These are phyloP conservation scores for Poicephalus meyeri DNA, from an alignment of 2,113 vertebrate species.

Conservation along the genomic window DNA sequence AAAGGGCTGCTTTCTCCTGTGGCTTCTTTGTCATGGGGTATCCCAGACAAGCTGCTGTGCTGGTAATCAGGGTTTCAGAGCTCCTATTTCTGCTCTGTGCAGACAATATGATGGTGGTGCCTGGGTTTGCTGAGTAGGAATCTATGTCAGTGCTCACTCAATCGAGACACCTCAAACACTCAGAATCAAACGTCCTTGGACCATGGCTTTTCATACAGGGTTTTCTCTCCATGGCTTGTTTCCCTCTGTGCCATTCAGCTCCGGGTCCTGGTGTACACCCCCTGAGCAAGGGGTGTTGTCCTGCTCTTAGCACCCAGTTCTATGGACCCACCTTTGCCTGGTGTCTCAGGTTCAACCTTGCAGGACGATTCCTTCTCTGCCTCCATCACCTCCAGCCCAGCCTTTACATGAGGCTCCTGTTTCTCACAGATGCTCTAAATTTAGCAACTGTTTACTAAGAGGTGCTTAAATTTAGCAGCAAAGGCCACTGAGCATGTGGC, in stretches of 20 bases:
- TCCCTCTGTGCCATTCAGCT: not conserved
- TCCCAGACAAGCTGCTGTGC: not conserved
- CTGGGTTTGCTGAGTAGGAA: not conserved
- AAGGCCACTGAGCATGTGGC: not conserved
- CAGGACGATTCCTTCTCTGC: not conserved
- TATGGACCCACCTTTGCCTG: not conserved
- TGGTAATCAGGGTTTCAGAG: not conserved
- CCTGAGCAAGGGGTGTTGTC: accelerated
- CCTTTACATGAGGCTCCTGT: not conserved
- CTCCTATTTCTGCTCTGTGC: not conserved
- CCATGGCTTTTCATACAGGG: not conserved
- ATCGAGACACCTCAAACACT: accelerated
- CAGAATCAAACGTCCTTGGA: not conserved
- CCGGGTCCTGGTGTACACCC: too few species aligned
- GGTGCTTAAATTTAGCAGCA: not conserved
- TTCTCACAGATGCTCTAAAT: not conserved
- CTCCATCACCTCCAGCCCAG: not conserved
- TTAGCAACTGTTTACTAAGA: not conserved
- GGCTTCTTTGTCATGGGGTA: not conserved
- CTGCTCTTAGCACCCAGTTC: not conserved
- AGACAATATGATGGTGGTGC: accelerated
- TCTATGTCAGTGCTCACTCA: not conserved
- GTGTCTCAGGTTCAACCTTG: too few species aligned
- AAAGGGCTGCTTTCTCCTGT: not conserved
- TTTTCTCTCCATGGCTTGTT: not conserved